phyloP scores from a whole-genome alignment of 2,113 vertebrate genomes.

The Spilogale gracilis region DNA sequence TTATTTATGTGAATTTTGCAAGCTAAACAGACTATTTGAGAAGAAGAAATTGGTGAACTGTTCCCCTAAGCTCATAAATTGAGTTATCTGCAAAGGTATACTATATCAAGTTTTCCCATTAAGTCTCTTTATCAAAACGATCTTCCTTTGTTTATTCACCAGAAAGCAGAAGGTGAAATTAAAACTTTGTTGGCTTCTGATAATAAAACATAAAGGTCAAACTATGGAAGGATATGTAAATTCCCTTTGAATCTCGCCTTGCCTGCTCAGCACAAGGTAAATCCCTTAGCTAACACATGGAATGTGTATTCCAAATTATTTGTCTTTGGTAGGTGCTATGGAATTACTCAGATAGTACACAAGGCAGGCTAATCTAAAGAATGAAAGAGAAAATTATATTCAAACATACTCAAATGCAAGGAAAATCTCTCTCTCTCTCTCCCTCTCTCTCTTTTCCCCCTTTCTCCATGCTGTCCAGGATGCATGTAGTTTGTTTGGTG shows the following conservation, averaged over 20 bases:
- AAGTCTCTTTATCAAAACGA: conserved; percentile 44
- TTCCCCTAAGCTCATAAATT: conserved; percentile 4
- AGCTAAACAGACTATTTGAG: neutral
- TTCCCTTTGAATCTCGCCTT: conserved; percentile 12
- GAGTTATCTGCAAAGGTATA: conserved; percentile 1
- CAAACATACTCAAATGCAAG: conserved; percentile 21
- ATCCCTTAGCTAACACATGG: neutral
- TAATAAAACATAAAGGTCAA: conserved; percentile 19
- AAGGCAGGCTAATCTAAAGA: conserved; percentile 39
- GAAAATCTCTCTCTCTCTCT: neutral
- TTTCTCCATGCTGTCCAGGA: neutral
- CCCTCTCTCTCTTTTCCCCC: neutral
- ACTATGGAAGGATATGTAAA: neutral
- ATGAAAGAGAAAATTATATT: conserved; percentile 31
- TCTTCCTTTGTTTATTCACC: conserved; percentile 40
- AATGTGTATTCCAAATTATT: conserved; percentile 45
- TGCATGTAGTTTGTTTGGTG: neutral
- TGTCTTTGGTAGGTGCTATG: conserved; percentile 6
- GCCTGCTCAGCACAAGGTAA: neutral
- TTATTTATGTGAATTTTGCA: conserved; percentile 19
- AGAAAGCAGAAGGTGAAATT: conserved; percentile 56
- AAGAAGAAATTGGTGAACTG: neutral
- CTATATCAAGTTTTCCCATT: conserved; percentile 18
- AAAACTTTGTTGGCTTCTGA: conserved; percentile 37
- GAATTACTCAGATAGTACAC: neutral